These are phyloP conservation scores for Columba livia DNA, from an alignment of 2,113 vertebrate genomes.

Conservation along the genomic window DNA sequence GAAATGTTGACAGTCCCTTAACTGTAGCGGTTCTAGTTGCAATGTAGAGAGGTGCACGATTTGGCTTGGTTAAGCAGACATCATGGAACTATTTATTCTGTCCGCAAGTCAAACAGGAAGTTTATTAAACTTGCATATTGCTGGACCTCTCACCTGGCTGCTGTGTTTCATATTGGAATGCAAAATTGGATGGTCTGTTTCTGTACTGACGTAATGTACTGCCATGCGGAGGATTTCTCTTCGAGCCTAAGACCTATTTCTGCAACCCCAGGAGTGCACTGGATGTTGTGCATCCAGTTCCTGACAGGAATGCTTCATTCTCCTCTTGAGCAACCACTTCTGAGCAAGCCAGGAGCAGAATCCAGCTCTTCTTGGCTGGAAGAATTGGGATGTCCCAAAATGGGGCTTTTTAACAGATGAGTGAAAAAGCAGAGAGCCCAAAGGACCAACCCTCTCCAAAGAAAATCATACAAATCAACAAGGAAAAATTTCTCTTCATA, in stretches of 20 bases:
- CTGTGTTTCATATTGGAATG: neutral
- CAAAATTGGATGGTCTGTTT: neutral
- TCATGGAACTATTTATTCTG: constrained; percentile 50
- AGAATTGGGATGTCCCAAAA: constrained; percentile 58
- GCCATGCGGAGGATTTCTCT: constrained; percentile 45
- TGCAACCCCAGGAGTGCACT: constrained; percentile 32
- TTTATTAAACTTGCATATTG: constrained; percentile 31
- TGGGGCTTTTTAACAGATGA: constrained; percentile 50
- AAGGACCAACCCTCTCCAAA: constrained; percentile 44
- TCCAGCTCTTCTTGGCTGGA: constrained; percentile 62
- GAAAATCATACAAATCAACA: constrained; percentile 52
- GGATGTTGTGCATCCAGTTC: constrained; percentile 28
- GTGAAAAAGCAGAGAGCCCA: constrained; percentile 60
- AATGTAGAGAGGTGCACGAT: constrained; percentile 10
- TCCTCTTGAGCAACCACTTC: constrained; percentile 64
- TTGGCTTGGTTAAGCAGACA: constrained; percentile 42
- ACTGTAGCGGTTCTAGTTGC: neutral
- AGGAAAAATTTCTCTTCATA: constrained; percentile 22
- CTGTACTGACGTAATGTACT: constrained; percentile 33
- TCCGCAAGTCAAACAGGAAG: neutral
- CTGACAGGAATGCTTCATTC: constrained; percentile 65
- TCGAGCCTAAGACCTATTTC: neutral
- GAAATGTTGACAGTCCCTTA: constrained; percentile 11
- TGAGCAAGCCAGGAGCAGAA: constrained; percentile 63
- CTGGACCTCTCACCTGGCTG: constrained; percentile 53